Conservation (phyloP, 2,888 invertebrate genomes). For the Sminthurinus aureus region DNA sequence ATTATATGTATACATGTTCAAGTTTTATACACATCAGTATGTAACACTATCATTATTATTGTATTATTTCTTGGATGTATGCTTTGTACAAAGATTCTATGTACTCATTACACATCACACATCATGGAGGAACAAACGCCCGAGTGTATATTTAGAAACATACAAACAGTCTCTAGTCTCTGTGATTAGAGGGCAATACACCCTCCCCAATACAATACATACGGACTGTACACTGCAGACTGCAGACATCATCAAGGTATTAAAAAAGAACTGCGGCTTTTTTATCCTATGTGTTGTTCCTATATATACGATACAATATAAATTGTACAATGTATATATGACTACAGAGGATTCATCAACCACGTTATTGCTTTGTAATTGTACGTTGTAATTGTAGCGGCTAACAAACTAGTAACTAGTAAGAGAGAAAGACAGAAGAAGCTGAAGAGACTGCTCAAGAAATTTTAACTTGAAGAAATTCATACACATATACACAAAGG, state of each 20-base stretch:
- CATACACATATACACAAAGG: too few relatives aligned
- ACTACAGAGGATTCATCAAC: neutral
- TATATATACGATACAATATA: too few relatives aligned
- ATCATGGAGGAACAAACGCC: neutral
- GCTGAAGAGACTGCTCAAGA: too few relatives aligned
- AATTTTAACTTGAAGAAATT: too few relatives aligned
- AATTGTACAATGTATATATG: too few relatives aligned
- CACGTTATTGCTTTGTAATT: conserved; percentile 15
- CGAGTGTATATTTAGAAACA: conserved; percentile 43
- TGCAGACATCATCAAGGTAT: conserved; percentile 18
- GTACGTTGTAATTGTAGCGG: neutral
- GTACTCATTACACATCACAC: neutral
- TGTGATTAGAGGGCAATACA: conserved; percentile 51
- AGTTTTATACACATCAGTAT: too few relatives aligned
- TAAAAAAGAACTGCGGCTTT: conserved; percentile 19
- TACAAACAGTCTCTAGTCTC: conserved; percentile 9
- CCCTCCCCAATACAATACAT: conserved; percentile 31
- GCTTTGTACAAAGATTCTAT: neutral
- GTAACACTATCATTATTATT: neutral
- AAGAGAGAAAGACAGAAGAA: neutral
- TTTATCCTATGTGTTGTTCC: neutral
- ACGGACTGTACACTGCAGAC: neutral
- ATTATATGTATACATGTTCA: too few relatives aligned
- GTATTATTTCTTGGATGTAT: neutral
- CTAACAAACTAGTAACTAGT: neutral